phyloP scores from a whole-genome alignment of 2,888 invertebrate species.

The Eupithecia centaureata region DNA sequence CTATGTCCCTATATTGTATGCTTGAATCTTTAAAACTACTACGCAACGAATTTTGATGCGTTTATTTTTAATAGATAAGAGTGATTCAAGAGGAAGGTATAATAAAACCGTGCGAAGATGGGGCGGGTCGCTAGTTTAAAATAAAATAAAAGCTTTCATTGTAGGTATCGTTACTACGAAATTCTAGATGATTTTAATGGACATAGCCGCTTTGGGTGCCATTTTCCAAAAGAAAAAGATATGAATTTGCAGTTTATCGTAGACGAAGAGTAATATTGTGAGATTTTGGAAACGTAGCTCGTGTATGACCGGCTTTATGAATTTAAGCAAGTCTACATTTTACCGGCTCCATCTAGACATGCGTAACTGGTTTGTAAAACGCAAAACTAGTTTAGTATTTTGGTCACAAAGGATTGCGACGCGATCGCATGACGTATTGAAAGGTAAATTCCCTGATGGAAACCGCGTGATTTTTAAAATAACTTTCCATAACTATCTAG shows the following conservation, averaged over 20 bases:
- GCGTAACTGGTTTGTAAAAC: slow-evolving; percentile 30
- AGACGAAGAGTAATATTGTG: too few species aligned
- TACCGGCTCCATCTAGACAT: slow-evolving; percentile 26
- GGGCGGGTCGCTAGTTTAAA: too few species aligned
- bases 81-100: too few species aligned
- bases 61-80: too few species aligned
- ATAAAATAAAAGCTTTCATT: not conserved
- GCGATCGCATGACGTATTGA: slow-evolving; percentile 17
- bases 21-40: too few species aligned
- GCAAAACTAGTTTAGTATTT: slow-evolving; percentile 31
- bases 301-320: slow-evolving; percentile 1
- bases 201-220: not conserved
- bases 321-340: slow-evolving; percentile 19
- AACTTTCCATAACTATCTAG: not conserved
- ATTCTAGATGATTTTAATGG: not conserved
- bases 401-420: slow-evolving; percentile 20
- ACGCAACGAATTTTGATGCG: too few species aligned
- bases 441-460: slow-evolving; percentile 24
- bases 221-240: not conserved
- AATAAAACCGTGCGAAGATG: too few species aligned
- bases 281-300: too few species aligned
- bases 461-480: not conserved
- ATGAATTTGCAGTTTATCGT: not conserved
- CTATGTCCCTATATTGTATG: too few species aligned
- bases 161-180: not conserved